A percentile compares a stretch with the other conserved stretches of the same genome.
phyloP scores from a whole-genome alignment of 2,113 vertebrate species.

The Neolamprologus caudopunctatus region DNA sequence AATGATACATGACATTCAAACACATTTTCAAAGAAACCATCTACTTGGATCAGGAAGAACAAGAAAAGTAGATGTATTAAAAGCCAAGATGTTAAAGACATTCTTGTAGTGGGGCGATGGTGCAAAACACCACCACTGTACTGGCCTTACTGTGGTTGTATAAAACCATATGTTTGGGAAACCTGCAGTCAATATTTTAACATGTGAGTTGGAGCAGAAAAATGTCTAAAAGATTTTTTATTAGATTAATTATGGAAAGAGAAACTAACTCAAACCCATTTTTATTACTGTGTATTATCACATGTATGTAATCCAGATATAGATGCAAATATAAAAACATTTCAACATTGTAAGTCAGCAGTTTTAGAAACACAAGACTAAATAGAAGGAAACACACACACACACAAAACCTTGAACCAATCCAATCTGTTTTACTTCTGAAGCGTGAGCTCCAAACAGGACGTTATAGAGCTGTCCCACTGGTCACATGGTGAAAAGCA shows the following conservation, averaged over 20 bases:
- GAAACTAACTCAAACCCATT: background rate
- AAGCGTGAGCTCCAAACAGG: background rate
- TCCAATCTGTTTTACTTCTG: background rate
- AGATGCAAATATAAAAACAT: background rate
- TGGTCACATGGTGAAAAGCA: background rate
- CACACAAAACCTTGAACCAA: background rate
- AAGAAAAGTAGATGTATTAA: background rate
- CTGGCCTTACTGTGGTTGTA: background rate
- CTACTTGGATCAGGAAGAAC: background rate
- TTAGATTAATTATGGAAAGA: rapidly evolving
- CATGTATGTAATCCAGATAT: background rate
- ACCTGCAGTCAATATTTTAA: background rate
- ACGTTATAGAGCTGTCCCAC: background rate
- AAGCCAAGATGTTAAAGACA: background rate
- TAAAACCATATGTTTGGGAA: background rate
- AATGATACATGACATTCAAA: background rate
- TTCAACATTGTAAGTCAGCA: rapidly evolving
- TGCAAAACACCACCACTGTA: background rate
- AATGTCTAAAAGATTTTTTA: background rate
- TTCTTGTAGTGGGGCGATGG: background rate
- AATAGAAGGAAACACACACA: background rate
- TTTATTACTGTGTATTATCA: background rate
- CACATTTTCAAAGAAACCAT: background rate
- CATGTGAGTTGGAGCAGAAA: background rate
- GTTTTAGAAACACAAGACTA: background rate